Base-by-base conservation (phyloP, 2,888 invertebrate genomes). In the Endotricha flammealis region DNA sequence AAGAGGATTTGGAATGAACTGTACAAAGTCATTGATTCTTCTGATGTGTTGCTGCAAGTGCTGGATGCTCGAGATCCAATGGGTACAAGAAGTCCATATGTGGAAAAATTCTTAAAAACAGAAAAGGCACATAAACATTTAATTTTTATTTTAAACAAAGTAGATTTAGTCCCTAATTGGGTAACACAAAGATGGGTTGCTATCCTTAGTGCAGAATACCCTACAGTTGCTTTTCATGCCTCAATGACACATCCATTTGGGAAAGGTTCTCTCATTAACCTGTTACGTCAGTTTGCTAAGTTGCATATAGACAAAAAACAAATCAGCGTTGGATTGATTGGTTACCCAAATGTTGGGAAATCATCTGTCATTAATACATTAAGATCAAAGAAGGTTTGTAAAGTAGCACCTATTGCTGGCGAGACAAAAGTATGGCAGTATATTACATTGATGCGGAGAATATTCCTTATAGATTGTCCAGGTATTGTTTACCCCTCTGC, bases 351-450 rank as follows among this genome's bases (percentile, higher is more conserved):
- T 87, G 96, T 96, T 3, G 99, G 99, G 0, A 99, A 99, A 80
- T 98, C 98, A 44, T 99, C 99, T 1, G 92, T 99, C 4, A 99
- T 99, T 47, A 99, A 99, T 74, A 96, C 99, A 0, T 82, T 99
- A 37, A 90, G 96, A 36, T 93, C 95, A 6, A 98, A 98, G 64
- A 98, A 99, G 81, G 99, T 99, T 0, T 99, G 99, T 73, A 99
- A 98, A 75, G 98, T 94, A 0, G 99, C 99, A 3, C 99, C 99
- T 0, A 96, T 99, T 60, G 99, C 99, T 38, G 99, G 99, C 3
- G 96, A 96, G 79, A 96, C 96, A 0, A 96, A 96, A 87, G 98
- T 99, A 1, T 99, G 99, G 99, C 99, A 99, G 73, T 99, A 99
- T 69, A 97, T 99, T 25, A 98, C 99, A 1, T 80, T 99, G 35